Evolutionary conservation across 2,113 vertebrate genomes (phyloP), one percentile per base, ranked within the genome.

Genomic region (Ceyx margarethae): DNA sequence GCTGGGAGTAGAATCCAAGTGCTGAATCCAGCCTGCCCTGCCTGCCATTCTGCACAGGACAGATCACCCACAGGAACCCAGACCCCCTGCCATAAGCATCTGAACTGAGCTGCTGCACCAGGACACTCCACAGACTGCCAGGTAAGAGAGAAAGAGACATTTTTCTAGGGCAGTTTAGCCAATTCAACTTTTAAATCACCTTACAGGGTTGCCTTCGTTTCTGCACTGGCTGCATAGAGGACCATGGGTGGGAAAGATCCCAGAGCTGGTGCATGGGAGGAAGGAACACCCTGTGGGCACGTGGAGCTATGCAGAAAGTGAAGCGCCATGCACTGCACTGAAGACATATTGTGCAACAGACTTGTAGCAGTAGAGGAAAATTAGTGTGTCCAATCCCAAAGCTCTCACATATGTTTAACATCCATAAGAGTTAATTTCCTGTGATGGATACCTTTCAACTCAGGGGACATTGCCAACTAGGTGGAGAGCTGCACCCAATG

Each of bases 31-130:
- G 15, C 3, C 0, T 13, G 78, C 12, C 48, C 31, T 15, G 12
- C 29, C 9, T 10, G 22, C 13, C 5, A 1, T 21, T 45, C 45
- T 61, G 73, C 6, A 1, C 1, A 9, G 74, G 81, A 46, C 37
- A 56, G 25, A 40, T 9, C 51, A 46, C 13, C 20, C 19, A 4
- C 0, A 5, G 17, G 12, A 8, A 62, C 31, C 16, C 4, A 2
- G 9, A 12, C 57, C 58, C 22, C 8, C 48, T 12, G 2, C 18
- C 57, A 25, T 17, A 3, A 0, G 33, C 33, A 43, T 29, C 25
- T 35, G 31, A 53, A 37, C 5, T 7, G 1, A 13, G 42, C 61
- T 65, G 43, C 54, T 73, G 54, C 29, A 46, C 17, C 1, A 2
- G 35, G 35, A 64, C 5, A 5, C 20, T 68, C 48, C 54, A 11